Evolutionary conservation across 2,113 vertebrate species (phyloP).

Genomic region (Pangasianodon gigas): DNA sequence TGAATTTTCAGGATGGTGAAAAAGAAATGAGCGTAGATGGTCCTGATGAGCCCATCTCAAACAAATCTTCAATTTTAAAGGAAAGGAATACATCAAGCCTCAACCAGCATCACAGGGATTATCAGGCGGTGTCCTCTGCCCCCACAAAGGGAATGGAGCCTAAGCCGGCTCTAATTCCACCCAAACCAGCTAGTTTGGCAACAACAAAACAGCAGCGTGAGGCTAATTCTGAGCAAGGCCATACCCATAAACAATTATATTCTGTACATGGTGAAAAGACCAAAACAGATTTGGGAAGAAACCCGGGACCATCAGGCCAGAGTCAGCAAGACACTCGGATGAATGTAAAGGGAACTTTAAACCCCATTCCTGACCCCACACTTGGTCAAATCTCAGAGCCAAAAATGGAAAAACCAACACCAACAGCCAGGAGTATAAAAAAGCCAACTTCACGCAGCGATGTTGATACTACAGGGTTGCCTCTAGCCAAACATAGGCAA

Average conservation of each 20-base stretch:
- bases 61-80: slow-evolving; percentile 34
- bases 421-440: slow-evolving; percentile 37
- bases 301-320: slow-evolving; percentile 11
- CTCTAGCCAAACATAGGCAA: slow-evolving; percentile 69
- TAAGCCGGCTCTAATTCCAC: slow-evolving; percentile 57
- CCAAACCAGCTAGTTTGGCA: slow-evolving; percentile 44
- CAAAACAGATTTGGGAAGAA: not conserved
- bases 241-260: not conserved
- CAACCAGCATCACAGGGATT: slow-evolving; percentile 11
- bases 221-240: slow-evolving; percentile 35
- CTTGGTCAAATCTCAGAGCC: slow-evolving; percentile 9
- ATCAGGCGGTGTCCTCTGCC: slow-evolving; percentile 33
- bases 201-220: slow-evolving; percentile 28
- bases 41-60: slow-evolving; percentile 49
- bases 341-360: not conserved
- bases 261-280: slow-evolving; percentile 1
- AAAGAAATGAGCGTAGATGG: slow-evolving; percentile 73
- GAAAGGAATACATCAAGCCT: slow-evolving; percentile 43
- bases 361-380: not conserved
- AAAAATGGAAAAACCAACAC: slow-evolving; percentile 37
- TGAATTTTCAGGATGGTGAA: slow-evolving; percentile 49
- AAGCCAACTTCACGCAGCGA: slow-evolving; percentile 17
- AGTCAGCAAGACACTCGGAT: slow-evolving; percentile 23
- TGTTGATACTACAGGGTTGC: slow-evolving; percentile 52
- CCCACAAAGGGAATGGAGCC: slow-evolving; percentile 53